Conservation (phyloP, 2,113 vertebrate species). For the Dolichotis patagonum region DNA sequence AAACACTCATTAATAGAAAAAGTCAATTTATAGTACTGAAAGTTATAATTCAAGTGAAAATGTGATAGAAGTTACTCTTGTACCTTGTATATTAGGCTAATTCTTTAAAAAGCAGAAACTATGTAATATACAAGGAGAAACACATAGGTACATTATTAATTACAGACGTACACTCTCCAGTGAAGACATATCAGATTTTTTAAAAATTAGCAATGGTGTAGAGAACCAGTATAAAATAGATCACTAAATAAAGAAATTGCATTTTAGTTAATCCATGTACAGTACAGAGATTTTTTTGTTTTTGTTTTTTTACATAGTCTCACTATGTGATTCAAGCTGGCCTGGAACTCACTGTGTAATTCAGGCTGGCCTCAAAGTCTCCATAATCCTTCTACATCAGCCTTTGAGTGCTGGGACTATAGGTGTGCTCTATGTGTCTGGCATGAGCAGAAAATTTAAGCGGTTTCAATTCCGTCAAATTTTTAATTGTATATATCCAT, state of each 20-base stretch:
- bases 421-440: neutral
- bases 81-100: neutral
- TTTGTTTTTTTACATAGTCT: neutral
- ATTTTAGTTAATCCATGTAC: neutral
- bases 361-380: neutral
- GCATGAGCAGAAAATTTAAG: neutral
- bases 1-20: neutral
- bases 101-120: neutral
- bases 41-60: neutral
- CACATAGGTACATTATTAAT: neutral
- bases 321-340: neutral
- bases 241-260: neutral
- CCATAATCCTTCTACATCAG: neutral
- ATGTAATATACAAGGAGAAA: neutral
- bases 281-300: neutral
- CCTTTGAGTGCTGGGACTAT: neutral
- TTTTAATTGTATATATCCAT: neutral
- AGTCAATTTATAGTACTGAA: neutral
- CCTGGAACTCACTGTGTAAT: neutral
- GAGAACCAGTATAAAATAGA: neutral
- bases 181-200: neutral
- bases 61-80: neutral
- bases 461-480: constrained; percentile 2
- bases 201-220: neutral
- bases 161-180: neutral